Evolutionary conservation across 2,888 invertebrate genomes (phyloP), one percentile per base, ranked within the genome.

Genomic region (Archips crataeganus): DNA sequence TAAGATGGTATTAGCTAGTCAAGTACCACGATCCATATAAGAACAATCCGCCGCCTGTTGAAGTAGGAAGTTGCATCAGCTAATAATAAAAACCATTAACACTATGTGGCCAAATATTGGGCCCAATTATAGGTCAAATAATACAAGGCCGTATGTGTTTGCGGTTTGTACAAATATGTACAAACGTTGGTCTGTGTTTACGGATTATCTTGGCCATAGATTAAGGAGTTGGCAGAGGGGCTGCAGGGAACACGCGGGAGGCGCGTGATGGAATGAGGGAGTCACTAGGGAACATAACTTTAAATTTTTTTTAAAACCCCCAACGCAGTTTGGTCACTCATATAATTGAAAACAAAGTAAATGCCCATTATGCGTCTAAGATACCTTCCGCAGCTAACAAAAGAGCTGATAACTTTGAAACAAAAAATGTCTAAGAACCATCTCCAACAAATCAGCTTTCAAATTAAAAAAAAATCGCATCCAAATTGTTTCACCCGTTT

Each of bases 141-240:
- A 54, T 54, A 57, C 67, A 72, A 72, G 67, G 72, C 62, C 72
- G 47, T 15, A 13, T 4, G n/a, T 72, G 47, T 72, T 72, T 72
- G 57, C 61, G 6, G 47, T 8, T 23, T 34, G 57, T 62, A 67
- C 67, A 62, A 67, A 72, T 54, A 36, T 67, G 57, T 63, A 57
- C 72, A 72, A 71, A 71, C 67, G 49, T 42, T 65, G 65, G 65
- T 32, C 49, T 15, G 42, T 66, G 57, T 72, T 67, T 72, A 72
- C 72, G 54, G 72, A 67, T 67, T 72, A 72, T 47, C 67, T 67
- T 62, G 67, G 62, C 10, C 72, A 57, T 8, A 72, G 72, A 72
- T 47, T 67, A 72, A 11, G 2, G 9, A 61, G 42, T 67, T 23
- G 13, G n/a, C 42, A 63, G 62, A 71, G 32, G 45, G 60, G 42